phyloP scores from a whole-genome alignment of 2,113 vertebrate genomes.

The Pedionomus torquatus region DNA sequence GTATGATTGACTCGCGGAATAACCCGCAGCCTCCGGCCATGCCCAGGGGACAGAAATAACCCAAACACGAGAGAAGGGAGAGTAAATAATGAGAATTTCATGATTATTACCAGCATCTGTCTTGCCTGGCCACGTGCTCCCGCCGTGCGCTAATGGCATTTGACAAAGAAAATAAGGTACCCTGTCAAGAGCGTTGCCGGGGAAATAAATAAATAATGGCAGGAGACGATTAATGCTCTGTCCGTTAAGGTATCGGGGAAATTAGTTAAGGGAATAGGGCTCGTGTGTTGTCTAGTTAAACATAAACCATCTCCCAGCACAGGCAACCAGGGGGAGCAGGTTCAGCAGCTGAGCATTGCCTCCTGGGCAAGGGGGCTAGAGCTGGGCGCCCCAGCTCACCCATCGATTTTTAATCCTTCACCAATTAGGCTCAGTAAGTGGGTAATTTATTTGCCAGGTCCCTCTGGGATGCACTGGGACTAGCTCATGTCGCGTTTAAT shows the following conservation, averaged over 20 bases:
- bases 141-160: constrained; percentile 51
- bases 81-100: constrained; percentile 60
- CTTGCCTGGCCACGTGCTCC: not conserved
- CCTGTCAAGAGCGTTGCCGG: not conserved
- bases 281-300: constrained; percentile 11
- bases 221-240: not conserved
- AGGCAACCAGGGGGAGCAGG: not conserved
- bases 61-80: constrained; percentile 11
- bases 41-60: constrained; percentile 52
- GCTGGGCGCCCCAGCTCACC: not conserved
- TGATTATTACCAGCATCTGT: constrained; percentile 58
- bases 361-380: not conserved
- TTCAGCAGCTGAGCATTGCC: not conserved
- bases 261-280: constrained; percentile 50
- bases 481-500: not conserved
- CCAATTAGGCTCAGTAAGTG: not conserved
- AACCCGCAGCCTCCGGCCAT: not conserved
- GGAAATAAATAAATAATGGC: constrained; percentile 66
- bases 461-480: not conserved
- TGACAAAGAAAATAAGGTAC: constrained; percentile 66
- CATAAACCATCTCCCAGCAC: not conserved
- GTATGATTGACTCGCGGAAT: not conserved
- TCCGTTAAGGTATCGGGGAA: not conserved
- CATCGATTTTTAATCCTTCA: constrained; percentile 57
- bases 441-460: constrained; percentile 28